phyloP scores from a whole-genome alignment of 2,888 invertebrate species.

The Chesias legatella region DNA sequence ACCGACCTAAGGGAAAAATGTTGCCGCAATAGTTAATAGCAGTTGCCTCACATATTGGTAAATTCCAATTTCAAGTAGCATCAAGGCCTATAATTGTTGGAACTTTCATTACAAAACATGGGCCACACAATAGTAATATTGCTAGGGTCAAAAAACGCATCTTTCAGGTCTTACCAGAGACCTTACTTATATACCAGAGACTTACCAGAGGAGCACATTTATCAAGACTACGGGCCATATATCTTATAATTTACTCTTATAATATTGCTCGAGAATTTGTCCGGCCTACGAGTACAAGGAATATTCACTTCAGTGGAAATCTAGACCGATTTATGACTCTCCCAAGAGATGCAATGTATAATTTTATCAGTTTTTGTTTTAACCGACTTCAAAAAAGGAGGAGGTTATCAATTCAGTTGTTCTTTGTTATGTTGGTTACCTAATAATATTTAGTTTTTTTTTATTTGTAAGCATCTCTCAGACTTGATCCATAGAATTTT shows the following conservation, averaged over 20 bases:
- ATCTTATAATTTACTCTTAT: conserved; percentile 54
- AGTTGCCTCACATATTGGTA: not conserved
- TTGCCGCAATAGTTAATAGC: conserved; percentile 14
- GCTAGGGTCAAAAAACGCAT: too few relatives aligned
- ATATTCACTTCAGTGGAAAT: conserved; percentile 47
- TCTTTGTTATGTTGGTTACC: too few relatives aligned
- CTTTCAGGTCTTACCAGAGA: not conserved
- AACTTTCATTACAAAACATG: too few relatives aligned
- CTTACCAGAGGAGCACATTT: conserved; percentile 23
- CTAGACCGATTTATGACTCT: conserved; percentile 56
- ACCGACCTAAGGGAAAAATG: conserved; percentile 35
- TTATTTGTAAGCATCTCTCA: too few relatives aligned
- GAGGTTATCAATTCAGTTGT: too few relatives aligned
- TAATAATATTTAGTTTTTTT: too few relatives aligned
- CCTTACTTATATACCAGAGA: not conserved
- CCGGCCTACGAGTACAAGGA: conserved; percentile 52
- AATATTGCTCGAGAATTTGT: conserved; percentile 57
- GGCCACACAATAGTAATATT: too few relatives aligned
- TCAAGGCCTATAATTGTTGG: too few relatives aligned
- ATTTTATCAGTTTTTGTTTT: not conserved
- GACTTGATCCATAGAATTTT: too few relatives aligned
- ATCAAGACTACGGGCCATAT: conserved; percentile 44
- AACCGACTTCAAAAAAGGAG: too few relatives aligned
- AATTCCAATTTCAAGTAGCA: not conserved
- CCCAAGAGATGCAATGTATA: not conserved